Percentiles rank a stretch among this genome's conserved stretches.
phyloP scores from a whole-genome alignment of 2,797 vertebrate genomes.

The Rhinoraja longicauda region DNA sequence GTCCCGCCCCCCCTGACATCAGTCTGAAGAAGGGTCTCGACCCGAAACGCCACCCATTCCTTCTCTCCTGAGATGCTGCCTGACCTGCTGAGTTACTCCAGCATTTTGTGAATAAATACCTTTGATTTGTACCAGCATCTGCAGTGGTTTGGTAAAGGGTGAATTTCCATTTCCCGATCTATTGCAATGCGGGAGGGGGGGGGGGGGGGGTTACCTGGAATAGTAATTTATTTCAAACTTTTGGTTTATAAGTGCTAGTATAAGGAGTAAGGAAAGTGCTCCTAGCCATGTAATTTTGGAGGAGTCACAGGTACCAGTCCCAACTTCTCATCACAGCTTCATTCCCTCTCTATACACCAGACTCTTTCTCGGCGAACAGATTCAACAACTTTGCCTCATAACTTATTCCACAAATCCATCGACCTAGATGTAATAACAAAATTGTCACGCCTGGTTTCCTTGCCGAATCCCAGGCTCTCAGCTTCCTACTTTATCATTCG shows the following conservation, averaged over 20 bases:
- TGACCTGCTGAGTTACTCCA: too few species aligned
- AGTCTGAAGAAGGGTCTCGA: too few species aligned
- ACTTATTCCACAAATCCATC: background rate
- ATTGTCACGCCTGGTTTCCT: background rate
- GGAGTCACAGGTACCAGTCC: background rate
- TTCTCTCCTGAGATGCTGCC: too few species aligned
- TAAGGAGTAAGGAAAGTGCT: background rate
- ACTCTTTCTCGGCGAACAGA: background rate
- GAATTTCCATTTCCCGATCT: background rate
- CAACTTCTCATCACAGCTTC: background rate
- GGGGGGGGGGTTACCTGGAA: too few species aligned
- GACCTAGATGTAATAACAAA: background rate
- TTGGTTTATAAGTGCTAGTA: background rate
- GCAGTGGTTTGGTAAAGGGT: too few species aligned
- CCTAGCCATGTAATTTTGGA: background rate
- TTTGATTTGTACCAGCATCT: too few species aligned
- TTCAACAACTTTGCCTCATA: background rate
- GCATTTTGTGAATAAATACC: too few species aligned
- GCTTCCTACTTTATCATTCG: too few species aligned
- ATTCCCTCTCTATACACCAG: background rate
- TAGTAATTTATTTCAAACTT: background rate
- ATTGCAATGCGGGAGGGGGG: too few species aligned
- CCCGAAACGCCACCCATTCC: too few species aligned
- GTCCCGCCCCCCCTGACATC: too few species aligned
- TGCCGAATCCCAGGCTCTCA: background rate